These are phyloP conservation scores for Mantis religiosa DNA, from an alignment of 2,888 invertebrate species.

Conservation along the genomic window DNA sequence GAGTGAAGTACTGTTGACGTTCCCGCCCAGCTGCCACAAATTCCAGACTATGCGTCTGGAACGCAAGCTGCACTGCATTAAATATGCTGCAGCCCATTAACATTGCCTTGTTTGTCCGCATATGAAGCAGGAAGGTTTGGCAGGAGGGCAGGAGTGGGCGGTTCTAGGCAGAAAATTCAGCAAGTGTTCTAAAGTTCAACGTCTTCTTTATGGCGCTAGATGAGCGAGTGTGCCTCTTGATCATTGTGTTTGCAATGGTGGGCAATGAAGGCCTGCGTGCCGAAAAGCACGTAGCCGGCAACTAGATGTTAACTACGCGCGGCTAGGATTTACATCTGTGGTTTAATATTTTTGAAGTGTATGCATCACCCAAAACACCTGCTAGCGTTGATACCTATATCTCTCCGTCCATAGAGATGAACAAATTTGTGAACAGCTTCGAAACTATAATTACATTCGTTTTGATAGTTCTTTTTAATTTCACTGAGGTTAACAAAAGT, in stretches of 20 bases:
- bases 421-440: no score
- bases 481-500: no score
- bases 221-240: background rate
- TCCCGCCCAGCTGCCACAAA: no score
- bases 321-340: no score
- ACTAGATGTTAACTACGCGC: background rate
- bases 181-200: background rate
- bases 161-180: background rate
- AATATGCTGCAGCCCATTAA: background rate
- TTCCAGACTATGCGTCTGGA: background rate
- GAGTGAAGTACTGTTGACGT: no score
- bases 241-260: no score
- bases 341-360: no score
- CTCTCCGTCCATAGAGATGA: no score
- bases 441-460: no score
- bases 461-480: no score
- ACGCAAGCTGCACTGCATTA: background rate
- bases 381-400: no score
- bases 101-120: background rate
- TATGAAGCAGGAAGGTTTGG: background rate
- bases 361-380: no score
- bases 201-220: background rate
- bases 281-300: background rate
- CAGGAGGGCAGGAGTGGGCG: background rate
- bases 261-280: background rate